phyloP scores from a whole-genome alignment of 37 sponge, comb jelly and placozoan species.

The Oopsacas minuta region DNA sequence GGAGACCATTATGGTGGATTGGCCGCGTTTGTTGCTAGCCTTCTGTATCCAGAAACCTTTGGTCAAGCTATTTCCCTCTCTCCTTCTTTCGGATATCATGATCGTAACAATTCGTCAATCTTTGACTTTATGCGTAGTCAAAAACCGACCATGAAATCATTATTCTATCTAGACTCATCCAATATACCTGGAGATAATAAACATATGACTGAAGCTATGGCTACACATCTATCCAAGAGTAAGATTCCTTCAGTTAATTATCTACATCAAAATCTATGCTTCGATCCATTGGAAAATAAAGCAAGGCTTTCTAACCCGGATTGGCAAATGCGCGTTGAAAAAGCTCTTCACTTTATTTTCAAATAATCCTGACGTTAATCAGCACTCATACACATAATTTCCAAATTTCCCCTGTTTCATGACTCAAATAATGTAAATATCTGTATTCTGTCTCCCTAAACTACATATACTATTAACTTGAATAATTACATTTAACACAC shows the following conservation, averaged over 20 bases:
- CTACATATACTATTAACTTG: no score
- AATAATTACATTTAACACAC: no score
- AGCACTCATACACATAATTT: no score
- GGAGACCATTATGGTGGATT: not conserved
- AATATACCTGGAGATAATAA: not conserved
- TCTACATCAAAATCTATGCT: not conserved
- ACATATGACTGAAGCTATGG: not conserved
- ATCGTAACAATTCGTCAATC: not conserved
- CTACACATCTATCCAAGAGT: not conserved
- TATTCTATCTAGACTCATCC: not conserved
- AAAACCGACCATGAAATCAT: not conserved
- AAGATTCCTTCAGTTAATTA: not conserved
- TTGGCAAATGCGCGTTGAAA: not conserved
- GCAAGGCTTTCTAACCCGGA: not conserved
- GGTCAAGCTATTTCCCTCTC: slow-evolving; percentile 5
- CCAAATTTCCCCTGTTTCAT: no score
- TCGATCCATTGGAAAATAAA: not conserved
- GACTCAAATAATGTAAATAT: no score
- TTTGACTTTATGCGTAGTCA: slow-evolving; percentile 10
- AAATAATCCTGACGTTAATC: not conserved
- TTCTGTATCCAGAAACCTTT: not conserved
- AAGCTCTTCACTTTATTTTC: not conserved
- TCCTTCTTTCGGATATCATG: not conserved
- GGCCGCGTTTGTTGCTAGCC: not conserved
- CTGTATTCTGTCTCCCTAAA: no score